Base-by-base conservation (phyloP, 2,113 vertebrate species). In the Hemibagrus wyckioides region DNA sequence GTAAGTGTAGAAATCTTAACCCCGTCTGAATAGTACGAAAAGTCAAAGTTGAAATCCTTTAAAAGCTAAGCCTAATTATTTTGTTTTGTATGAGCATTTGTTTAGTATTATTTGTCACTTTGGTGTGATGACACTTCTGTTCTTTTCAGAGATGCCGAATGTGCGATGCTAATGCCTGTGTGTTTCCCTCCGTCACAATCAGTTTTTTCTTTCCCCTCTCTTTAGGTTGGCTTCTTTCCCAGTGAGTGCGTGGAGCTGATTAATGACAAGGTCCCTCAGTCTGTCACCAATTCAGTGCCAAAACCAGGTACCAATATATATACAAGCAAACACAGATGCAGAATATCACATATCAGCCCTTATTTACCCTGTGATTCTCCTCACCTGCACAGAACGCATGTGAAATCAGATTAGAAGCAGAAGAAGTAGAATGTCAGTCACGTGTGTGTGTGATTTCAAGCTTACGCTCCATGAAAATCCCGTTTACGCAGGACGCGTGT, bases 191-290 rank as follows among this genome's bases (percentile, higher is more conserved):
- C 17, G 14, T 79, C 84, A 82, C 10, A 50, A n/a, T 23, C 76
- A 63, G 86, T 44, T 91, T 71, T 82, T 80, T 91, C 85, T 91
- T 84, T 91, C 77, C 91, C 54, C 56, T 92, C 52, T 25, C 90
- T 88, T 57, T 65, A 99, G 98, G 98, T 99, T 91, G 98, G 98
- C 90, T 99, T 98, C 94, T 99, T 99, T 88, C 98, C 98, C 90
- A 98, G 98, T 41, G 98, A 99, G 91, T 99, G 98, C 83, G 98
- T 99, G 84, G 98, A 99, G 89, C 95, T 99, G 88, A 99, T 99
- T 90, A 99, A 99, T 1, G 98, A 99, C 93, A 99, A 99, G 95
- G 96, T 99, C 89, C 98, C 98, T 57, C 98, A 99, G 92, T 99
- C 98, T 0, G 95, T 99, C 95, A 99, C 97, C 94, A 99, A 98